These are phyloP conservation scores for Hydraecia micacea DNA, from an alignment of 2,888 invertebrate genomes.

Conservation along the genomic window DNA sequence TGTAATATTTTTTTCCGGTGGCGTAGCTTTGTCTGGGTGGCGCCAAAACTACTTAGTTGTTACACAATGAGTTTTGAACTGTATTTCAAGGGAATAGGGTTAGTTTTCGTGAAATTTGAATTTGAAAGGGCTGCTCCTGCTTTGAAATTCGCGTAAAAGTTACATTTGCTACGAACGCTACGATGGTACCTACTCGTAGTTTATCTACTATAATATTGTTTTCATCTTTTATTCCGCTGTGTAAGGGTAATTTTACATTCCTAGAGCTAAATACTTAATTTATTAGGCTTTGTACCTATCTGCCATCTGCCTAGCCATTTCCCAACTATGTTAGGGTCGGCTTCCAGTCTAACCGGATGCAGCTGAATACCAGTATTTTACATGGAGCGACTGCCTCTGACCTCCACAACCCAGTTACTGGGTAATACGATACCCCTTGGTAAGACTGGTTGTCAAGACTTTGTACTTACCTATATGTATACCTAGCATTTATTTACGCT, in stretches of 20 bases:
- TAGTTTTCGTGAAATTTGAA: slow-evolving; percentile 4
- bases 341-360: too few species aligned
- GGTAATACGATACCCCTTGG: too few species aligned
- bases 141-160: slow-evolving; percentile 39
- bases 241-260: slow-evolving; percentile 28
- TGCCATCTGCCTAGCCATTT: too few species aligned
- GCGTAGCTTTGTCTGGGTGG: slow-evolving; percentile 76
- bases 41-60: slow-evolving; percentile 64
- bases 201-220: slow-evolving; percentile 21
- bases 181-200: background rate
- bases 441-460: too few species aligned
- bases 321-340: too few species aligned
- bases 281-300: too few species aligned
- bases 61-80: slow-evolving; percentile 31
- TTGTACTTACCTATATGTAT: too few species aligned
- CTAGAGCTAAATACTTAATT: background rate
- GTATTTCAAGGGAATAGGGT: background rate
- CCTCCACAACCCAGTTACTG: too few species aligned
- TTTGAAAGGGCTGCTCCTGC: slow-evolving; percentile 46
- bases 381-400: too few species aligned
- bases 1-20: slow-evolving; percentile 68
- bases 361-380: too few species aligned
- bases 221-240: slow-evolving; percentile 31
- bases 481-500: background rate
- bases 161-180: slow-evolving; percentile 34